phyloP scores from a whole-genome alignment of 1,140 invertebrate species.

The Cyrtorhinus lividipennis region DNA sequence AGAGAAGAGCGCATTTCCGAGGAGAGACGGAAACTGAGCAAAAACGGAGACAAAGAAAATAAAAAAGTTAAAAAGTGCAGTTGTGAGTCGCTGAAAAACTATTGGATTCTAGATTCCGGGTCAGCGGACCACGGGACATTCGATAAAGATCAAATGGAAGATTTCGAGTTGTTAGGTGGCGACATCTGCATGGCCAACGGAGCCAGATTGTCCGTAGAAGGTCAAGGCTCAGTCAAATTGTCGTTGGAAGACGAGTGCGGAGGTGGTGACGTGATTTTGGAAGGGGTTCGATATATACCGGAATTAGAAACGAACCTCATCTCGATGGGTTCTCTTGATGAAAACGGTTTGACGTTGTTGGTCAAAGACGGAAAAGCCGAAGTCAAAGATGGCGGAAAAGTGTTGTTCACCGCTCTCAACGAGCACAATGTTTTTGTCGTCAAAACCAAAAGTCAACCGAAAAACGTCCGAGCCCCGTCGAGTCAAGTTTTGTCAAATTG shows the following conservation, averaged over 20 bases:
- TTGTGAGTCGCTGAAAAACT: neutral
- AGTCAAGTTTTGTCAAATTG: no score
- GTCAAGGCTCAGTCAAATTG: neutral
- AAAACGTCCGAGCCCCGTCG: no score
- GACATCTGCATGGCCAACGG: neutral
- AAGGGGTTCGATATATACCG: neutral
- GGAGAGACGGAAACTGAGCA: neutral
- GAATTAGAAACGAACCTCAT: neutral
- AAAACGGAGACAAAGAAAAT: neutral
- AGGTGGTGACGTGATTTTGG: neutral
- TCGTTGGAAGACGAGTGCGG: neutral
- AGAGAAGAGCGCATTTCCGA: neutral
- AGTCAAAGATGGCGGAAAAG: neutral
- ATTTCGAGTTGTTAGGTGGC: neutral
- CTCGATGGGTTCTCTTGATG: neutral
- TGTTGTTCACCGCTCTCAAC: neutral
- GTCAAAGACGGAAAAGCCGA: neutral
- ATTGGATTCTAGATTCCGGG: neutral
- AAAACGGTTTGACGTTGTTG: neutral
- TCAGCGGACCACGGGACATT: neutral
- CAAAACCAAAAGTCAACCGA: neutral
- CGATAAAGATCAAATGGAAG: neutral
- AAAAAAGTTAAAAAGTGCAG: neutral
- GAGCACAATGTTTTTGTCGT: neutral
- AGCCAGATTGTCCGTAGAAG: neutral